Conservation (phyloP, 53 echinoderm and acorn worm species). For the Antedon mediterranea region DNA sequence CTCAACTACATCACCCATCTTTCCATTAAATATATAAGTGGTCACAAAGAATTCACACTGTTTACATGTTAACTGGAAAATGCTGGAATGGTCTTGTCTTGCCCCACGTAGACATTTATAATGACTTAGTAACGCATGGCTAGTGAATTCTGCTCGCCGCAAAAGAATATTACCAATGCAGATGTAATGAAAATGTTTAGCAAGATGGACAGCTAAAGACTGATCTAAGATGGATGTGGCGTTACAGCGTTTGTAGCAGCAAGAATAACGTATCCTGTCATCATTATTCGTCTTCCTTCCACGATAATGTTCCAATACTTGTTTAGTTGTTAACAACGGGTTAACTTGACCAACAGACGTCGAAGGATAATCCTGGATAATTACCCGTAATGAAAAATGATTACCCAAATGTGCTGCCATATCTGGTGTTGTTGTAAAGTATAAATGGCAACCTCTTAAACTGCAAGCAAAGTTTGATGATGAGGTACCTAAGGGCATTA, state of each 20-base stretch:
- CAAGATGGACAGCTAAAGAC: neutral
- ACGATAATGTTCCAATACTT: neutral
- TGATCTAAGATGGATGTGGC: neutral
- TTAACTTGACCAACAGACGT: neutral
- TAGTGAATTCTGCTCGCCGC: neutral
- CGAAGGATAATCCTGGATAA: neutral
- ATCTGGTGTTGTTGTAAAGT: neutral
- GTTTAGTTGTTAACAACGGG: neutral
- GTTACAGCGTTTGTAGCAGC: neutral
- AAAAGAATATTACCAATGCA: neutral
- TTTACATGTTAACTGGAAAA: neutral
- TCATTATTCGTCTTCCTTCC: neutral
- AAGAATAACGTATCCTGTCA: neutral
- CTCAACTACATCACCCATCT: neutral
- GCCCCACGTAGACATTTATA: neutral
- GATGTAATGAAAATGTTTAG: neutral
- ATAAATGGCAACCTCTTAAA: neutral
- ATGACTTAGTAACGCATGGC: neutral
- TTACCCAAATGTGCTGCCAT: neutral
- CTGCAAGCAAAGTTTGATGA: neutral
- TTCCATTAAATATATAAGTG: neutral
- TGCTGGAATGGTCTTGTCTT: neutral
- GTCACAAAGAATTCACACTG: neutral
- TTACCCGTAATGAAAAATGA: neutral
- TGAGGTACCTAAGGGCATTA: neutral